Evolutionary conservation across 2,888 invertebrate species (phyloP), one percentile per base, ranked within the genome.

Genomic region (Ceraclea dissimilis): DNA sequence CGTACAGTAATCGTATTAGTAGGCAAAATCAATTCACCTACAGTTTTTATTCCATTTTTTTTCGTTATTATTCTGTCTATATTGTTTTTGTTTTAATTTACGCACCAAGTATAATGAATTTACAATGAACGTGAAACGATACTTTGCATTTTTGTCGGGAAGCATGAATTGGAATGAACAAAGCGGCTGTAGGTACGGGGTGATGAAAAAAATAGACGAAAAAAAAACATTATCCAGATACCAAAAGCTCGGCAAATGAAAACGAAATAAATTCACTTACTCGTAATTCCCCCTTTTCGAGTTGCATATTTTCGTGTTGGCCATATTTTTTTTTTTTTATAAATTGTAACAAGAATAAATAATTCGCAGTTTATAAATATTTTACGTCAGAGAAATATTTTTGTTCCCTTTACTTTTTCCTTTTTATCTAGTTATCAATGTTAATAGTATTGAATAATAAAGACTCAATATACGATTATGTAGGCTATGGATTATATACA

Each of bases 121-220:
- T n/a, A 49, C 49, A 22, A 49, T 49, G 49, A 49, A 26, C 51
- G 49, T 44, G 51, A 52, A 44, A 52, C 58, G 50, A 55, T 49
- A 21, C 50, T 52, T 55, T 52, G 55, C 58, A 58, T 55, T 55
- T 58, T 55, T 52, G 50, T 50, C 46, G 16, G 34, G 11, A 46
- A 52, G 50, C 43, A 49, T 50, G 46, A 53, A 57, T 54, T 57
- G 33, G 34, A 49, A 51, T 54, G 51, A 57, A 57, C 51, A 57
- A 57, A 51, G 51, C 39, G 20, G n/a, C 22, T n/a, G n/a, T n/a
- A 5, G 22, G 5, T 26, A 26, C 10, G 26, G 26, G 26, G 26
- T 26, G 26, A 26, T 10, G 26, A 26, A 6, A 26, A 26, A 26
- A 26, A 26, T 26, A 34, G 34, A 21, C 33, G 34, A 50, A 18